Evolutionary conservation across 2,888 invertebrate genomes (phyloP).

Genomic region (Palloptera scutellata): DNA sequence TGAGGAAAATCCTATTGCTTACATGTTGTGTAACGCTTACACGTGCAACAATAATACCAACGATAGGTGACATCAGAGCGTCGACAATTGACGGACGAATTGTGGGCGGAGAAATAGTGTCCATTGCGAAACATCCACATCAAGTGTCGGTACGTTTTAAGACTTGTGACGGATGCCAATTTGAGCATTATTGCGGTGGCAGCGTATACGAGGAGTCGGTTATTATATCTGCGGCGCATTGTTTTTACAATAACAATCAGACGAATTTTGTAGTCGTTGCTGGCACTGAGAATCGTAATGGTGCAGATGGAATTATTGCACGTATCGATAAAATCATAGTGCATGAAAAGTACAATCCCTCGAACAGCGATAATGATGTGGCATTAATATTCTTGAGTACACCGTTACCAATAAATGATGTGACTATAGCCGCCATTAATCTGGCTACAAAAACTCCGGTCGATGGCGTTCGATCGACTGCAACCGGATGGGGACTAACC

Average conservation of each 20-base stretch:
- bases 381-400: conserved; percentile 62
- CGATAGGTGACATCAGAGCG: background rate
- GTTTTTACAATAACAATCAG: conserved; percentile 43
- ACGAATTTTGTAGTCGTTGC: conserved; percentile 23
- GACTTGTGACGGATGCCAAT: conserved; percentile 35
- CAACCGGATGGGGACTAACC: conserved; percentile 54
- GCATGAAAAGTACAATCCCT: conserved; percentile 65
- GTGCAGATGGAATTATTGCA: conserved; percentile 65
- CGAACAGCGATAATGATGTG: conserved; percentile 66
- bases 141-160: conserved; percentile 49
- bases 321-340: conserved; percentile 63
- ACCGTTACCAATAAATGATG: conserved; percentile 42
- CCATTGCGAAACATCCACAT: conserved; percentile 43
- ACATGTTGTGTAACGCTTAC: background rate
- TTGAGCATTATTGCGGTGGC: conserved; percentile 44
- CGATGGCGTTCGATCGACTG: conserved; percentile 40
- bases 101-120: conserved; percentile 46
- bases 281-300: conserved; percentile 47
- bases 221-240: conserved; percentile 57
- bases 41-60: background rate
- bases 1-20: background rate
- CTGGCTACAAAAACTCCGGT: conserved; percentile 39
- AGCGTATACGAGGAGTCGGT: conserved; percentile 39
- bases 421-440: conserved; percentile 41
- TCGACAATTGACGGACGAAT: conserved; percentile 42